These are phyloP conservation scores for Brachionus asplanchnoidis DNA, from an alignment of 1,140 invertebrate genomes.

Conservation along the genomic window DNA sequence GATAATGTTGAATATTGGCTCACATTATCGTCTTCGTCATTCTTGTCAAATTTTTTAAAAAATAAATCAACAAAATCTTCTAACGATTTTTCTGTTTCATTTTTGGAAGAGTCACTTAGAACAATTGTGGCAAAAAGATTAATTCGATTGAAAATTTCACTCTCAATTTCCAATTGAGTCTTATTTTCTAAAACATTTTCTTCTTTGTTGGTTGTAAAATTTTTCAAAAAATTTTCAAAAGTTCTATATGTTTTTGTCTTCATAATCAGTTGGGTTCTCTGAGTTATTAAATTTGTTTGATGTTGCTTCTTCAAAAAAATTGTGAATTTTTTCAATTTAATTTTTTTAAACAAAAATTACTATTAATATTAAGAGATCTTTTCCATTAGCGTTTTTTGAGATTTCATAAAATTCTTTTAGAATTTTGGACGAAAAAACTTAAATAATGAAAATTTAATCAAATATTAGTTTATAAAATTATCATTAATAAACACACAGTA, in stretches of 20 bases:
- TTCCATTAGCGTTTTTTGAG: neutral
- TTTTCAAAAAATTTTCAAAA: neutral
- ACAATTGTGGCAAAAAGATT: neutral
- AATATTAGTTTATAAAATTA: neutral
- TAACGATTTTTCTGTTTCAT: neutral
- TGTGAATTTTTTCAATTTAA: neutral
- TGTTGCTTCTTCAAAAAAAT: conserved; percentile 8
- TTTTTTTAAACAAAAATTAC: neutral
- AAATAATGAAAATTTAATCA: neutral
- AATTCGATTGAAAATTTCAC: neutral
- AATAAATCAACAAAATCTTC: conserved; percentile 7
- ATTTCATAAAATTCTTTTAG: neutral
- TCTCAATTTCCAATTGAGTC: conserved; percentile 11
- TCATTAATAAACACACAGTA: neutral
- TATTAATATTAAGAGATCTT: neutral
- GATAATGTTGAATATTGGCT: conserved; percentile 36
- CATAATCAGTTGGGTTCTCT: neutral
- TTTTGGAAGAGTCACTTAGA: neutral
- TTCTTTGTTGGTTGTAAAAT: neutral
- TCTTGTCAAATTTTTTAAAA: conserved; percentile 16
- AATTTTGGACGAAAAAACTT: neutral
- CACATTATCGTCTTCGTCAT: neutral
- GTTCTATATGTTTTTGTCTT: neutral
- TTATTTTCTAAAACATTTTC: neutral
- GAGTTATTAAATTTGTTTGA: neutral